Base-by-base conservation (phyloP, 35 echinoderm and acorn worm species). In the Ophioderma brevispina region DNA sequence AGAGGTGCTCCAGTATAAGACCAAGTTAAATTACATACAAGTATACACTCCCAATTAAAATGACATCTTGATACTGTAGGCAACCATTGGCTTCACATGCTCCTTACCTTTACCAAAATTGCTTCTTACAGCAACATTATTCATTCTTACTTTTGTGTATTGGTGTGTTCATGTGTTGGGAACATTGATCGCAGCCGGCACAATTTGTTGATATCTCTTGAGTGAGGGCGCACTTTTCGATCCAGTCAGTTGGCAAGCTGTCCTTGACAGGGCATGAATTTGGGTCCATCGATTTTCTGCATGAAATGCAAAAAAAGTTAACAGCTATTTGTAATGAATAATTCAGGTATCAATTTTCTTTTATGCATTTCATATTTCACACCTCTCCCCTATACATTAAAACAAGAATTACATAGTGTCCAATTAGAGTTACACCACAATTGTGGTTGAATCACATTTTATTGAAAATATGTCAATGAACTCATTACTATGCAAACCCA, bases 211-310 rank as follows among this genome's bases (percentile, higher is more conserved):
- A 75, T 99, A 95, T 10, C 95, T 95, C 94, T 99, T 99, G 37
- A 99, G 84, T 32, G 97, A 99, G 70, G 97, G 94, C 0, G 93
- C 97, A 32, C 95, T 94, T 78, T 99, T 99, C 94, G 95, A 91
- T 39, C 97, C 97, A 4, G 97, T 99, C 78, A 99, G 75, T 99
- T 99, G 18, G 86, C 93, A 15, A 99, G 92, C 88, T 99, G 97
- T 4, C 95, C 97, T 64, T 99, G 91, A 95, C n/a, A 99, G 80
- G 97, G 95, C 93, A 99, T 95, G 80, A 99, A 84, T 64, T 95
- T 99, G 70, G 86, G 87, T 28, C 97, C 97, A 88, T 99, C 91
- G 59, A 99, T 99, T 79, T 95, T 92, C 97, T 99, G 94, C 18
- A 33, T n/a, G 38, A 76, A 59, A 50, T 70, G 59, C 10, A 70